These are phyloP conservation scores for Acyrthosiphon pisum DNA, from an alignment of 1,140 invertebrate species.

Conservation along the genomic window DNA sequence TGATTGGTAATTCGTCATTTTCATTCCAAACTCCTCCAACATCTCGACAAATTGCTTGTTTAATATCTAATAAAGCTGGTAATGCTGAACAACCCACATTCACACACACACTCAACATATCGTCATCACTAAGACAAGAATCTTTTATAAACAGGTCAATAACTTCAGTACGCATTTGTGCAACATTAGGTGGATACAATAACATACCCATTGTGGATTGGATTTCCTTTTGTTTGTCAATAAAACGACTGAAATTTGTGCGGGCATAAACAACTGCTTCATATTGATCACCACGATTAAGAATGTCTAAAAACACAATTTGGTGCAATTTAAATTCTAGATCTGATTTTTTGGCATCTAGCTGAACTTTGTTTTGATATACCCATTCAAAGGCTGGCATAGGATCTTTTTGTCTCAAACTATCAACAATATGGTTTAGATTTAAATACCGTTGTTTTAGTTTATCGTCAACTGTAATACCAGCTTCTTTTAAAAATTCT, in stretches of 20 bases:
- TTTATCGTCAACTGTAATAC: constrained; percentile 73
- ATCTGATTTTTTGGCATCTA: constrained; percentile 75
- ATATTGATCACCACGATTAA: constrained; percentile 74
- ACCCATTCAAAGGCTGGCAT: constrained; percentile 84
- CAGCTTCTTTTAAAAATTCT: constrained; percentile 71
- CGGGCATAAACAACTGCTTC: constrained; percentile 89
- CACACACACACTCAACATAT: constrained; percentile 69
- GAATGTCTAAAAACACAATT: constrained; percentile 75
- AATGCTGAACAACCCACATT: constrained; percentile 92
- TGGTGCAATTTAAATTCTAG: constrained; percentile 88
- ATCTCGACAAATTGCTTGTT: constrained; percentile 96
- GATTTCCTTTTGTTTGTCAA: constrained; percentile 77
- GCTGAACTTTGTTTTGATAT: constrained; percentile 69
- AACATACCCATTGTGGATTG: constrained; percentile 89
- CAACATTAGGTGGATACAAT: constrained; percentile 74
- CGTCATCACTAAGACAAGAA: constrained; percentile 71
- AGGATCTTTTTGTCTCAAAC: constrained; percentile 79
- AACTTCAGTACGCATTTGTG: constrained; percentile 77
- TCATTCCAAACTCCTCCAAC: constrained; percentile 93
- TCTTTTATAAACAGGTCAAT: constrained; percentile 91
- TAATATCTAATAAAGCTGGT: constrained; percentile 91
- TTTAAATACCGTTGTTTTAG: constrained; percentile 85
- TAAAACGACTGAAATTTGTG: constrained; percentile 83
- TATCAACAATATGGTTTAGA: constrained; percentile 83
- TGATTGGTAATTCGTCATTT: constrained; percentile 95